Percentiles rank a stretch among this genome's conserved stretches.
These are phyloP conservation scores for Myripristis jacobus DNA, from an alignment of 2,797 vertebrate genomes.

Conservation along the genomic window DNA sequence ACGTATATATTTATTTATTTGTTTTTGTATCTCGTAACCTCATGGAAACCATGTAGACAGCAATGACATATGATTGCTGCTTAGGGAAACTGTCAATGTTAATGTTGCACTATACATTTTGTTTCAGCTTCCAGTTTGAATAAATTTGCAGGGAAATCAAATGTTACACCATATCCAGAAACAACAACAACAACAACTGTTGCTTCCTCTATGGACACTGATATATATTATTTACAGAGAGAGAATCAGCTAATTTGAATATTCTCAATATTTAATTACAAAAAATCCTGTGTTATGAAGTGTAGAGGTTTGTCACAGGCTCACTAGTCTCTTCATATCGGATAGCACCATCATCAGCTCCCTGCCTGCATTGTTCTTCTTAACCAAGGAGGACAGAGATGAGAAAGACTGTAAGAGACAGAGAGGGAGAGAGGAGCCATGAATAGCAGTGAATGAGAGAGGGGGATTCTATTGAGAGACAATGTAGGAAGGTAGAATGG, in stretches of 20 bases:
- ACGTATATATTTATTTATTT: background rate
- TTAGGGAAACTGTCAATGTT: too few relatives aligned
- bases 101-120: too few relatives aligned
- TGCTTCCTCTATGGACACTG: background rate
- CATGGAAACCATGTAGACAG: too few relatives aligned
- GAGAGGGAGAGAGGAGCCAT: background rate
- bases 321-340: background rate
- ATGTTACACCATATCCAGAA: conserved; percentile 5
- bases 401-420: background rate
- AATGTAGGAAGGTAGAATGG: conserved; percentile 22
- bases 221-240: conserved; percentile 22
- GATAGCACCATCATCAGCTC: conserved; percentile 12
- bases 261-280: conserved; percentile 20
- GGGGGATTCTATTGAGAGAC: conserved; percentile 16
- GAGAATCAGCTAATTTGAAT: conserved; percentile 24
- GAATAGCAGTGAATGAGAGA: background rate
- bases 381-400: conserved; percentile 10
- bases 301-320: background rate
- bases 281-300: conserved; percentile 3
- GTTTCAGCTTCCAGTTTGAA: too few relatives aligned
- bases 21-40: too few relatives aligned
- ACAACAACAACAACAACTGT: too few relatives aligned
- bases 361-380: conserved; percentile 6
- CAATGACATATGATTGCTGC: too few relatives aligned
- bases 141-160: background rate